Conservation (phyloP, 2,113 vertebrate species). For the Rhea americana region DNA sequence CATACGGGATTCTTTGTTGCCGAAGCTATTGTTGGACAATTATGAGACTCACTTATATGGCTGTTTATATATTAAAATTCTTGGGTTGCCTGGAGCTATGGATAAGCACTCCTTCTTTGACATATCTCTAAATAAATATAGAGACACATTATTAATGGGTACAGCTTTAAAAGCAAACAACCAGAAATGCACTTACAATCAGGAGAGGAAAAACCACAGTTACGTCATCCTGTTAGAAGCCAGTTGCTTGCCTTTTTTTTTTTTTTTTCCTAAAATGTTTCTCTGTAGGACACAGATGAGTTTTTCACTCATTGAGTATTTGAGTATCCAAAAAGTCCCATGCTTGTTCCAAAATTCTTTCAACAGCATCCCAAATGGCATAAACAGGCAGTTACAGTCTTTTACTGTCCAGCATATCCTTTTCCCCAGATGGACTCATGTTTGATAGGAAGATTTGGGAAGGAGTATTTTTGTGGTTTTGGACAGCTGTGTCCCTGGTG, state of each 20-base stretch:
- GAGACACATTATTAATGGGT: constrained; percentile 59
- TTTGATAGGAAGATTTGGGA: not conserved
- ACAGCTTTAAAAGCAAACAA: constrained; percentile 65
- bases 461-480: constrained; percentile 27
- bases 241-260: constrained; percentile 7
- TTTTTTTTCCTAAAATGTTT: constrained; percentile 63
- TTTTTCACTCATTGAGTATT: constrained; percentile 64
- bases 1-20: constrained; percentile 35
- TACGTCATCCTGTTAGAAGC: constrained; percentile 66
- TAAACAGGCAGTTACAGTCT: constrained; percentile 55
- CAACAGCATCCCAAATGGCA: constrained; percentile 62
- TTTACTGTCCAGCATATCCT: constrained; percentile 39
- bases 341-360: constrained; percentile 64
- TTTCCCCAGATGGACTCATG: not conserved
- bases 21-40: constrained; percentile 23
- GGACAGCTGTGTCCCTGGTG: constrained; percentile 3
- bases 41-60: constrained; percentile 46
- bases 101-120: constrained; percentile 48
- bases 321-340: constrained; percentile 59
- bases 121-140: constrained; percentile 65
- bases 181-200: constrained; percentile 61
- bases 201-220: constrained; percentile 65
- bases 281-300: constrained; percentile 62
- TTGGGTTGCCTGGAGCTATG: constrained; percentile 58
- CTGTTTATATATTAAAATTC: constrained; percentile 61